Evolutionary conservation across 2,113 vertebrate genomes (phyloP).

Genomic region (Dicentrarchus labrax): DNA sequence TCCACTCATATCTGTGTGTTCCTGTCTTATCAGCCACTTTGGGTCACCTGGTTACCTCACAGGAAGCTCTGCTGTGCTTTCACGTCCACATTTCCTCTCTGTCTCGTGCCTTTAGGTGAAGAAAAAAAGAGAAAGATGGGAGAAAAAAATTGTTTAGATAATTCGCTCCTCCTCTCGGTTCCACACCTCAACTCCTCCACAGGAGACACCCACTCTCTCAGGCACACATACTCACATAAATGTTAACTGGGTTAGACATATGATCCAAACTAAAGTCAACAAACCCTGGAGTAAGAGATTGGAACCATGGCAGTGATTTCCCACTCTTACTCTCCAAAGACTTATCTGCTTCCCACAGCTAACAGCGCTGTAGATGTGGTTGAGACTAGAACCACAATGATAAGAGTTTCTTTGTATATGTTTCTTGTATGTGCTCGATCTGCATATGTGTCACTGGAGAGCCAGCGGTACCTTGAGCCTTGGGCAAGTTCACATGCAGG

Average conservation of each 20-base stretch:
- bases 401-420: slow-evolving; percentile 66
- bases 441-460: slow-evolving; percentile 21
- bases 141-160: neutral
- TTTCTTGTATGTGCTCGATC: slow-evolving; percentile 12
- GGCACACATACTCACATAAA: slow-evolving; percentile 1
- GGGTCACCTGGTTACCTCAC: neutral
- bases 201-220: neutral
- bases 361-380: slow-evolving; percentile 46
- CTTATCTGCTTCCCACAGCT: slow-evolving; percentile 61
- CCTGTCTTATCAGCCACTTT: neutral
- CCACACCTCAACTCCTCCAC: neutral
- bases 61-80: neutral
- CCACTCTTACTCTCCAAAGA: slow-evolving; percentile 16
- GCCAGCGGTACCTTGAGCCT: slow-evolving; percentile 60
- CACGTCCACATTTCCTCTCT: neutral
- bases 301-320: slow-evolving; percentile 64
- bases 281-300: slow-evolving; percentile 44
- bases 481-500: slow-evolving; percentile 40
- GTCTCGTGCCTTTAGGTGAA: slow-evolving; percentile 14
- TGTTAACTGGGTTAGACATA: slow-evolving; percentile 26
- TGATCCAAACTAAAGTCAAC: slow-evolving; percentile 64
- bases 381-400: slow-evolving; percentile 59
- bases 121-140: neutral
- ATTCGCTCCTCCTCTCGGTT: neutral
- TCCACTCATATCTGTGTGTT: neutral